phyloP scores from a whole-genome alignment of 2,888 invertebrate species.

The Mactromeris polynyma region DNA sequence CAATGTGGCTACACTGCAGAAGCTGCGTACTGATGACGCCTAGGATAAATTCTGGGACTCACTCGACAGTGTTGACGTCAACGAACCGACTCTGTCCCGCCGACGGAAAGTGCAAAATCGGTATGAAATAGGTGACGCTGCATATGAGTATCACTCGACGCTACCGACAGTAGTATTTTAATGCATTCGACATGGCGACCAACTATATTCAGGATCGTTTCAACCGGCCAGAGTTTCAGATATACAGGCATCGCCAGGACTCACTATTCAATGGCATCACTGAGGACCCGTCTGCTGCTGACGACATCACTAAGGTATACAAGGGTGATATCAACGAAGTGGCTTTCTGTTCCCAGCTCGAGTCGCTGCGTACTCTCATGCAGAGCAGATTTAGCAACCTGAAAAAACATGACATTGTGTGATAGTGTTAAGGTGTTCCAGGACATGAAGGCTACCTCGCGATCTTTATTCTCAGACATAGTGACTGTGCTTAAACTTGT shows the following conservation, averaged over 20 bases:
- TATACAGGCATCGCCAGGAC: conserved; percentile 40
- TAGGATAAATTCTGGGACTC: conserved; percentile 41
- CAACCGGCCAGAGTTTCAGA: conserved; percentile 45
- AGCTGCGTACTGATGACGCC: conserved; percentile 33
- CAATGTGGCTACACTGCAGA: conserved; percentile 9
- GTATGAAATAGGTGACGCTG: conserved; percentile 29
- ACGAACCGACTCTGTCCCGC: conserved; percentile 44
- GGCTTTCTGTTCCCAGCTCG: conserved; percentile 23
- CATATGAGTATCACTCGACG: conserved; percentile 27
- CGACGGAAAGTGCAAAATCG: conserved; percentile 51
- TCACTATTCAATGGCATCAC: conserved; percentile 46
- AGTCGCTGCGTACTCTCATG: not conserved
- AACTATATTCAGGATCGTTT: conserved; percentile 50
- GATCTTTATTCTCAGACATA: conserved; percentile 24
- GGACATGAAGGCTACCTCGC: not conserved
- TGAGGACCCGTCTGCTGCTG: not conserved
- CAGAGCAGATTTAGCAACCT: not conserved
- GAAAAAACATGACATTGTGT: not conserved
- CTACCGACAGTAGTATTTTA: conserved; percentile 40
- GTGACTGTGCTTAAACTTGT: conserved; percentile 45
- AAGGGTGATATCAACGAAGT: not conserved
- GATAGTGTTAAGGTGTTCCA: not conserved
- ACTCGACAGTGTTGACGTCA: conserved; percentile 32
- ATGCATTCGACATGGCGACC: conserved; percentile 49
- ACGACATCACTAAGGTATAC: not conserved